These are phyloP conservation scores for Megalops cyprinoides DNA, from an alignment of 2,797 vertebrate genomes.

Conservation along the genomic window DNA sequence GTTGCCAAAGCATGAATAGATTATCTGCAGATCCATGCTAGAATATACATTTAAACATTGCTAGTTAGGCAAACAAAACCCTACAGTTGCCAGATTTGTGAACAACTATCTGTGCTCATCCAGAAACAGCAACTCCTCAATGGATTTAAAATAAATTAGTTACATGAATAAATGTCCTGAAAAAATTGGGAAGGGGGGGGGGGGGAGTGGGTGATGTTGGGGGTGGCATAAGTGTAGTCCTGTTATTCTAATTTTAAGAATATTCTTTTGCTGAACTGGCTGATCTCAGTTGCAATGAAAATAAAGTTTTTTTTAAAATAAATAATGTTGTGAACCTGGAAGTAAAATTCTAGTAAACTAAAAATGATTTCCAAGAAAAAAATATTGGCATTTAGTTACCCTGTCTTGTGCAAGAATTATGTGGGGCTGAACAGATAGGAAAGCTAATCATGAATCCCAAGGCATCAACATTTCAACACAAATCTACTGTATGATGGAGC, in stretches of 20 bases:
- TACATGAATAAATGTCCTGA: not conserved
- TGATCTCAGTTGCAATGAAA: not conserved
- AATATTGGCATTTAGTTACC: not conserved
- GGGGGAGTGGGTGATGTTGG: too few relatives aligned
- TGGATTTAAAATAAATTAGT: not conserved
- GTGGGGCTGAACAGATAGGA: slow-evolving; percentile 1
- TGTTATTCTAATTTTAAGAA: not conserved
- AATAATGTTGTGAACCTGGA: not conserved
- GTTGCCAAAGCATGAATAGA: slow-evolving; percentile 75
- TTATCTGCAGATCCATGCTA: slow-evolving; percentile 73
- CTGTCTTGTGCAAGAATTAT: slow-evolving; percentile 2
- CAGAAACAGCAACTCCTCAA: slow-evolving; percentile 62
- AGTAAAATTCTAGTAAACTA: not conserved
- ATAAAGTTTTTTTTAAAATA: slow-evolving; percentile 6
- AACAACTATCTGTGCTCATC: slow-evolving; percentile 69
- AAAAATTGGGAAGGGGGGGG: not conserved
- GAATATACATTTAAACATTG: slow-evolving; percentile 74
- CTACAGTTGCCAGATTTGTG: slow-evolving; percentile 70
- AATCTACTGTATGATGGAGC: not conserved
- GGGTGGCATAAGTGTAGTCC: not conserved
- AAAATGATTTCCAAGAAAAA: not conserved
- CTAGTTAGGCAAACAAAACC: slow-evolving; percentile 76
- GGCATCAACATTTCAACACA: not conserved
- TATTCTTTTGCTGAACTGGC: not conserved
- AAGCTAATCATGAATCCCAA: not conserved